Conservation (phyloP, 2,113 vertebrate species). For the Columbina picui region DNA sequence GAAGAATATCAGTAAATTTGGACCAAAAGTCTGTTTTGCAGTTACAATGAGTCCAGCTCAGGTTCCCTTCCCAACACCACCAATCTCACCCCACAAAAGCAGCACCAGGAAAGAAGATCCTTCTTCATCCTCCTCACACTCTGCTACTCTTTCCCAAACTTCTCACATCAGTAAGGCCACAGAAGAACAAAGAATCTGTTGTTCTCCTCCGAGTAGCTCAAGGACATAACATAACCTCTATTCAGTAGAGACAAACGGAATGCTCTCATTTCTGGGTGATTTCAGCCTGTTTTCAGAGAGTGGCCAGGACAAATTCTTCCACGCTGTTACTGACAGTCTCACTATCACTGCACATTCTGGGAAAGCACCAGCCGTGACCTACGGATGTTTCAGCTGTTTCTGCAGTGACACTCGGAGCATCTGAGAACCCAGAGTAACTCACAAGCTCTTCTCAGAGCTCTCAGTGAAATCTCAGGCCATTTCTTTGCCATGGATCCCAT, state of each 20-base stretch:
- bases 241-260: neutral
- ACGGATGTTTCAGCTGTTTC: rapidly evolving
- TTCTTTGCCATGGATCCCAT: neutral
- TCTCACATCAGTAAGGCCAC: neutral
- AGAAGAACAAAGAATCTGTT: neutral
- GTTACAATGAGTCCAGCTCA: neutral
- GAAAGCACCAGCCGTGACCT: neutral
- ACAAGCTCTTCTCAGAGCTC: neutral
- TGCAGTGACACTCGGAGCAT: neutral
- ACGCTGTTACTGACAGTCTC: neutral
- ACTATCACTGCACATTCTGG: neutral
- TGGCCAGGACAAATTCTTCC: neutral
- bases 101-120: neutral
- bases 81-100: neutral
- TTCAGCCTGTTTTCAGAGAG: neutral
- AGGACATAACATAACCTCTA: neutral
- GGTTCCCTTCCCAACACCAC: neutral
- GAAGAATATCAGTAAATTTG: neutral
- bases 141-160: neutral
- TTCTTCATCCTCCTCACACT: neutral
- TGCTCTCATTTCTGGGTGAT: neutral
- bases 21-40: neutral
- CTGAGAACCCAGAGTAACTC: neutral
- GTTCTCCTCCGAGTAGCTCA: neutral
- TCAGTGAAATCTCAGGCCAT: neutral